Base-by-base conservation (phyloP, 2,888 invertebrate genomes). In the Apamea anceps region DNA sequence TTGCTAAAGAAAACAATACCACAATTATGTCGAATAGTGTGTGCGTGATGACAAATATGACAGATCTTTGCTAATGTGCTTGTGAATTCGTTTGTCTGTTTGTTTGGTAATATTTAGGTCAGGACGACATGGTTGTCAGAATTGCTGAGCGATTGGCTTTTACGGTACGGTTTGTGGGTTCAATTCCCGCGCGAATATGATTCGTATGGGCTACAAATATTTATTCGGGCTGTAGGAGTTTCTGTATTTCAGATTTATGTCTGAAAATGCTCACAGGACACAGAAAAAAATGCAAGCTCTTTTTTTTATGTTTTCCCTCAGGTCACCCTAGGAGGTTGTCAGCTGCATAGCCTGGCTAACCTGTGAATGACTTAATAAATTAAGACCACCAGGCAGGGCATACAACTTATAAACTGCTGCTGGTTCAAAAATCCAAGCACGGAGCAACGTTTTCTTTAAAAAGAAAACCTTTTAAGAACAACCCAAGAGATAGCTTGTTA, bases 1-100 rank as follows among this genome's bases (percentile, higher is more conserved):
- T 77, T 62, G 54, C 4, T 65, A 80, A 57, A 85, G 83, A 82
- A 74, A 74, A 85, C 66, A 74, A 86, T 65, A 21, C 3, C 7
- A 37, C 70, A 74, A 76, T 82, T 66, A 66, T 28, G 10, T 7
- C 13, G 45, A 81, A 25, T 12, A 12, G 25, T n/a, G 32, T 80
- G 1, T 66, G 18, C n/a, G 5, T 63, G 37, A 10, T 42, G 32
- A 12, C 62, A 51, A 79, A 79, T 78, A 28, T 70, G 42, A 68
- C 6, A 48, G n/a, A 37, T 48, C 21, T 21, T 48, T 48, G 32
- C n/a, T 72, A 60, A 60, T n/a, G 12, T 57, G 60, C 18, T 13
- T 12, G n/a, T 48, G 48, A 25, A 32, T 37, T 37, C n/a, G 25
- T n/a, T 2, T 13, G 37, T 60, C 48, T 48, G 21, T 62, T 21